phyloP scores from a whole-genome alignment of 1,140 invertebrate species.

The Vanessa tameamea region DNA sequence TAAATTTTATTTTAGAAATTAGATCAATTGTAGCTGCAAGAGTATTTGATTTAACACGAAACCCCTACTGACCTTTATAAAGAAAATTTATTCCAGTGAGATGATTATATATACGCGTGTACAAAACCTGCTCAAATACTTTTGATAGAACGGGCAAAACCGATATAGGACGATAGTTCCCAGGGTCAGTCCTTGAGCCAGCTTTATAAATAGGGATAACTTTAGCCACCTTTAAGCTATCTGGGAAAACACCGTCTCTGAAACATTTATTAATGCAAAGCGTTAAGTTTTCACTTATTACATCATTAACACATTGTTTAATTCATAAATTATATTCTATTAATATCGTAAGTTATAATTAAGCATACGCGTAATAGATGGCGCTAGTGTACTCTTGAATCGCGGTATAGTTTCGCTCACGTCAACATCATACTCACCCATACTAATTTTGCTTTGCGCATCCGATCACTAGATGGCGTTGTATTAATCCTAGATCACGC shows the following conservation, averaged over 20 bases:
- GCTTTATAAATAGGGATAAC: slow-evolving; percentile 31
- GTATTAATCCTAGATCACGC: too few species aligned
- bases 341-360: too few species aligned
- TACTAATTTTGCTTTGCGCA: too few species aligned
- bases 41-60: slow-evolving; percentile 9
- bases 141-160: slow-evolving; percentile 31
- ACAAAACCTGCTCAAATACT: slow-evolving; percentile 22
- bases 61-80: slow-evolving; percentile 8
- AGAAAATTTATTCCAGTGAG: slow-evolving; percentile 19
- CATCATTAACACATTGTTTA: too few species aligned
- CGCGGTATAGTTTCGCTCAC: too few species aligned
- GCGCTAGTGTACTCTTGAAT: too few species aligned
- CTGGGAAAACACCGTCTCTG: slow-evolving; percentile 34
- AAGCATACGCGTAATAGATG: too few species aligned
- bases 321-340: too few species aligned
- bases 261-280: slow-evolving; percentile 13
- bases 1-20: slow-evolving; percentile 17
- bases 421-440: too few species aligned
- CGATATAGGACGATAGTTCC: slow-evolving; percentile 30
- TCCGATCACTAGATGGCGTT: too few species aligned
- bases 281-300: slow-evolving; percentile 13
- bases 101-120: slow-evolving; percentile 23
- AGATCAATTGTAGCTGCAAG: slow-evolving; percentile 16
- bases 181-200: slow-evolving; percentile 20
- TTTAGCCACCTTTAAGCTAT: slow-evolving; percentile 29